Evolutionary conservation across 2,797 vertebrate genomes (phyloP), one percentile per base, ranked within the genome.

Genomic region (Lepus oiostolus): DNA sequence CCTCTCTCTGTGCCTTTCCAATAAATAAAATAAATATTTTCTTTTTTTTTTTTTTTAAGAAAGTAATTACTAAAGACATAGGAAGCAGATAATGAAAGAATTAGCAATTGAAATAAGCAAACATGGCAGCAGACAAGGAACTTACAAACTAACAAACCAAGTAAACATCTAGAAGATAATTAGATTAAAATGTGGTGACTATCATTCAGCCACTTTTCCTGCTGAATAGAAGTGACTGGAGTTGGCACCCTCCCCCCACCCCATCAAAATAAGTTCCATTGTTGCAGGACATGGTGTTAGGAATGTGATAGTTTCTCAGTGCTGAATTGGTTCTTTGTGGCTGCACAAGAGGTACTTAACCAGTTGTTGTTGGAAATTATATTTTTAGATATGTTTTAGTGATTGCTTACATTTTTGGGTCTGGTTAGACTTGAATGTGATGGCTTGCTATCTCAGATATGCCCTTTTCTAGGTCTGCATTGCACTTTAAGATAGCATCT

Each of bases 51-150:
- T 42, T 42, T 42, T 42, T 42, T 6, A 42, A 42, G 42, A 47
- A 58, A 58, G 54, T 16, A 58, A 7, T 21, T 58, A 58, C 7
- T 81, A 60, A 22, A 54, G 32, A 91, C 62, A 9, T 13, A 81
- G 35, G 89, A 93, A 92, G 82, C 63, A 91, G 68, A 84, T 84
- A 84, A 83, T 85, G 75, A 85, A 92, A 86, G 80, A 94, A 82
- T 95, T 81, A 71, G n/a, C 75, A 85, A 70, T 75, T 12, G 26
- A 90, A 85, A 54, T 38, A 93, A 54, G 47, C 10, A 74, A 77
- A 79, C 26, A 88, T 32, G 79, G 50, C 9, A 80, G 54, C 19
- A 68, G 65, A 30, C 42, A 32, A 42, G 80, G 30, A 93, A 72
- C 28, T 92, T 80, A 80, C 5, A 67, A 68, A 75, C 5, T 60